A percentile compares a stretch with the other conserved stretches of the same genome.
Conservation (phyloP, 2,113 vertebrate genomes). For the Xyliphius kryptos region DNA sequence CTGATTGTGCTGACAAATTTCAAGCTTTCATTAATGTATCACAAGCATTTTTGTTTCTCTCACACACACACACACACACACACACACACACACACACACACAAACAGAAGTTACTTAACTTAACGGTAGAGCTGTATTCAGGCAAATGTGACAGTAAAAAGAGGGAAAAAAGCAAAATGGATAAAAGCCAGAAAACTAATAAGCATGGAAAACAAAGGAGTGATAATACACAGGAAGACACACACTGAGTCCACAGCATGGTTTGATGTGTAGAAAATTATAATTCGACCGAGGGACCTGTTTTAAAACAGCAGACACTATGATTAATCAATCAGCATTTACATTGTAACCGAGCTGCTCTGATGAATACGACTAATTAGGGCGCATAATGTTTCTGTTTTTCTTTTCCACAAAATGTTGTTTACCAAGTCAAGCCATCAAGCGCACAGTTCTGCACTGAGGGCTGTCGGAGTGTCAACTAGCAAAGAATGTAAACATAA, state of each 20-base stretch:
- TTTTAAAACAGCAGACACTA: constrained; percentile 23
- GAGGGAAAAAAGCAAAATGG: too few species aligned
- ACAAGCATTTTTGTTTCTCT: too few species aligned
- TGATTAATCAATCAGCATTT: constrained; percentile 38
- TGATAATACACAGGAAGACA: constrained; percentile 17
- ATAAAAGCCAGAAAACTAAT: not conserved
- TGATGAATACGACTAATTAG: constrained; percentile 21
- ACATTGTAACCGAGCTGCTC: constrained; percentile 21
- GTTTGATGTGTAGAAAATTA: constrained; percentile 20
- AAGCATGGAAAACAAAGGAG: not conserved
- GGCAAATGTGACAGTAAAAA: not conserved
- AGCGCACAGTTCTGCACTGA: constrained; percentile 25
- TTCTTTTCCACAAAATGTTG: constrained; percentile 5
- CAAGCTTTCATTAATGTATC: too few species aligned
- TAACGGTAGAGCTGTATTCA: not conserved
- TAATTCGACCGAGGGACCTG: constrained; percentile 24
- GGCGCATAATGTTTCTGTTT: constrained; percentile 12
- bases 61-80: too few species aligned
- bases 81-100: too few species aligned
- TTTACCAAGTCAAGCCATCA: not conserved
- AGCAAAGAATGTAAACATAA: constrained; percentile 21
- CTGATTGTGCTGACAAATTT: too few species aligned
- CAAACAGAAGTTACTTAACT: not conserved
- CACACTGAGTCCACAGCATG: constrained; percentile 30
- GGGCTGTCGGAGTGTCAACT: constrained; percentile 24